These are phyloP conservation scores for Drosophila flavopinicola DNA, from an alignment of 2,888 invertebrate species.

Conservation along the genomic window DNA sequence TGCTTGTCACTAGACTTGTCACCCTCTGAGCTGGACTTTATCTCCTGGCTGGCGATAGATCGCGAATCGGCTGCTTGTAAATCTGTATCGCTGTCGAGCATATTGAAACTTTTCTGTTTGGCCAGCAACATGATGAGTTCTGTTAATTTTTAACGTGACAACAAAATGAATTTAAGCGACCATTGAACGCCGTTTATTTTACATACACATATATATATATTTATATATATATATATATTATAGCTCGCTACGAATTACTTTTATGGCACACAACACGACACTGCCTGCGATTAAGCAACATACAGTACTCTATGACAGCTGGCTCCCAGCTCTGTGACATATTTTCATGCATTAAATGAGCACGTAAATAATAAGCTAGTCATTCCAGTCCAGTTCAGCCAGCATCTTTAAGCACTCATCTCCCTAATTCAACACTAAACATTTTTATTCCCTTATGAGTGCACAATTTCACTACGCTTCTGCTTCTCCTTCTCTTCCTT, in stretches of 20 bases:
- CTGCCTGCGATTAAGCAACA: slow-evolving; percentile 38
- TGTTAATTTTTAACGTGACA: slow-evolving; percentile 14
- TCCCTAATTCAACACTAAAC: slow-evolving; percentile 57
- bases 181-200: background rate
- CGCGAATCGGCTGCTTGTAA: slow-evolving; percentile 30
- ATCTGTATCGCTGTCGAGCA: slow-evolving; percentile 45
- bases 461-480: too few species aligned
- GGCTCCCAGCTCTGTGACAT: slow-evolving; percentile 27
- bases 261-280: slow-evolving; percentile 33
- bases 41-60: slow-evolving; percentile 36
- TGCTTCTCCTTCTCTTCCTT: background rate
- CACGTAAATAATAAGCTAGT: slow-evolving; percentile 23
- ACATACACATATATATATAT: too few species aligned
- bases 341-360: background rate
- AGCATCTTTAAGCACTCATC: slow-evolving; percentile 37
- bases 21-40: slow-evolving; percentile 35
- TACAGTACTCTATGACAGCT: slow-evolving; percentile 15
- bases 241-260: slow-evolving; percentile 29
- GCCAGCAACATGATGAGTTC: slow-evolving; percentile 34
- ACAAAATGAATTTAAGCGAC: slow-evolving; percentile 16
- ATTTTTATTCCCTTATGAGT: slow-evolving; percentile 51
- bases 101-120: slow-evolving; percentile 43
- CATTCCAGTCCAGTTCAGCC: too few species aligned
- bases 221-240: too few species aligned
- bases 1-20: slow-evolving; percentile 4